A percentile compares a stretch with the other conserved stretches of the same genome.
Conservation (phyloP, 2,797 vertebrate species). For the Pangasius larnaudii region DNA sequence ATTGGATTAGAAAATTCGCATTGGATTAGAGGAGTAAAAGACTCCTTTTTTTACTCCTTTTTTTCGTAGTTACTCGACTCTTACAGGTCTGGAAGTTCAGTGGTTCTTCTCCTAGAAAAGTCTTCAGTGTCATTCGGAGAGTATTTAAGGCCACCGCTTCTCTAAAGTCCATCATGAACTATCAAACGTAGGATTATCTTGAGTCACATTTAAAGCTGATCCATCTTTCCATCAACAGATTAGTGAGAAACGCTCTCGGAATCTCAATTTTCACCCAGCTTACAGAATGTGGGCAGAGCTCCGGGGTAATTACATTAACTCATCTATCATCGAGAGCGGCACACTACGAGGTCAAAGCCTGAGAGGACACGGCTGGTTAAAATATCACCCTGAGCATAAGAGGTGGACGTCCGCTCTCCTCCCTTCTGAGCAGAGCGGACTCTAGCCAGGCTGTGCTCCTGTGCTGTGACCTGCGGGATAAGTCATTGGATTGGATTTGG, state of each 20-base stretch:
- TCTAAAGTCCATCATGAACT: not conserved
- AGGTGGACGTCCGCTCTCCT: too few species aligned
- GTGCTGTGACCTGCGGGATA: constrained; percentile 43
- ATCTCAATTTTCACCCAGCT: constrained; percentile 91
- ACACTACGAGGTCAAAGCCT: constrained; percentile 70
- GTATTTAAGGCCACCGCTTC: not conserved
- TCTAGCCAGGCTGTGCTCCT: not conserved
- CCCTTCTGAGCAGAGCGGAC: not conserved
- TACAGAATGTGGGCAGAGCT: constrained; percentile 88
- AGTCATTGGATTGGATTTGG: constrained; percentile 37
- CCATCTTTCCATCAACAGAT: constrained; percentile 83
- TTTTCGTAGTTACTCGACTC: not conserved
- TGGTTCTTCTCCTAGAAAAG: not conserved
- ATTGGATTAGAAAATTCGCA: not conserved
- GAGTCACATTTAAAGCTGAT: constrained; percentile 44
- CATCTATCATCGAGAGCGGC: constrained; percentile 86
- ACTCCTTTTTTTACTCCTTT: accelerated
- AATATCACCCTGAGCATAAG: not conserved
- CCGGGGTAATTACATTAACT: constrained; percentile 92
- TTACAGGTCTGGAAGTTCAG: not conserved
- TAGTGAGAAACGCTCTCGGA: constrained; percentile 84
- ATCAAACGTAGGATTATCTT: constrained; percentile 4
- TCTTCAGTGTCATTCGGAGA: not conserved
- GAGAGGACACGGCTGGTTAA: constrained; percentile 30
- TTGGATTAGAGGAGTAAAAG: too few species aligned